Percentiles rank a stretch among this genome's conserved stretches.
These are phyloP conservation scores for Manduca sexta DNA, from an alignment of 1,140 invertebrate genomes.

Conservation along the genomic window DNA sequence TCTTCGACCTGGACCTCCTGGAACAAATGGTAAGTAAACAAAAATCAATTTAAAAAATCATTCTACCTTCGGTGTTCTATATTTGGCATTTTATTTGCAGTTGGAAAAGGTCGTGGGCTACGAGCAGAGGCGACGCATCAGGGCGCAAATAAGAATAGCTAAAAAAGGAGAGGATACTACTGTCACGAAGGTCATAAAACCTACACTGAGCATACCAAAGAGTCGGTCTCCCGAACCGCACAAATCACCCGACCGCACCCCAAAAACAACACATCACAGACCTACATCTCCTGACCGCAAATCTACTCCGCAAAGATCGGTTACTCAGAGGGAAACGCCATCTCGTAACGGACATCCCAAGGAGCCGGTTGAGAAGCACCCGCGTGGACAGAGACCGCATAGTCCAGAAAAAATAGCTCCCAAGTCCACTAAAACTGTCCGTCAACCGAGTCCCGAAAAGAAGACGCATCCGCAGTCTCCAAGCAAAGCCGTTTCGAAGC, in stretches of 20 bases:
- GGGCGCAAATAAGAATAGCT: constrained; percentile 81
- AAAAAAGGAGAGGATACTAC: constrained; percentile 66
- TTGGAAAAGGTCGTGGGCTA: constrained; percentile 83
- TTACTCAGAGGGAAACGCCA: constrained; percentile 18
- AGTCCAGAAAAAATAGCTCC: constrained; percentile 42
- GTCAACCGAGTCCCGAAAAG: constrained; percentile 50
- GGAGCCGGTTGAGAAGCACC: constrained; percentile 26
- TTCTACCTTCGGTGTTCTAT: constrained; percentile 1
- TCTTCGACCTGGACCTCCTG: constrained; percentile 79
- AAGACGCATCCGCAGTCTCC: constrained; percentile 46
- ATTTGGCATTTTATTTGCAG: constrained; percentile 60
- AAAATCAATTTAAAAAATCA: not conserved
- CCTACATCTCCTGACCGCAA: constrained; percentile 22
- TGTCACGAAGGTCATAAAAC: constrained; percentile 30
- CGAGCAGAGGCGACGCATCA: constrained; percentile 81
- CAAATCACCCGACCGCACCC: constrained; percentile 35
- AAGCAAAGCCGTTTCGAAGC: constrained; percentile 38
- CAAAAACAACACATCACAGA: constrained; percentile 27
- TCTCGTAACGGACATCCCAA: constrained; percentile 37
- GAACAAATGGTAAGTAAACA: constrained; percentile 76
- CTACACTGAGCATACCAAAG: constrained; percentile 19
- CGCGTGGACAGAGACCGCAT: constrained; percentile 16
- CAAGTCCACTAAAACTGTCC: constrained; percentile 29
- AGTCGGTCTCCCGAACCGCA: constrained; percentile 38
- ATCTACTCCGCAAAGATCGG: constrained; percentile 13